Conservation (phyloP, 2,797 vertebrate genomes). For the Buphagus erythrorhynchus region DNA sequence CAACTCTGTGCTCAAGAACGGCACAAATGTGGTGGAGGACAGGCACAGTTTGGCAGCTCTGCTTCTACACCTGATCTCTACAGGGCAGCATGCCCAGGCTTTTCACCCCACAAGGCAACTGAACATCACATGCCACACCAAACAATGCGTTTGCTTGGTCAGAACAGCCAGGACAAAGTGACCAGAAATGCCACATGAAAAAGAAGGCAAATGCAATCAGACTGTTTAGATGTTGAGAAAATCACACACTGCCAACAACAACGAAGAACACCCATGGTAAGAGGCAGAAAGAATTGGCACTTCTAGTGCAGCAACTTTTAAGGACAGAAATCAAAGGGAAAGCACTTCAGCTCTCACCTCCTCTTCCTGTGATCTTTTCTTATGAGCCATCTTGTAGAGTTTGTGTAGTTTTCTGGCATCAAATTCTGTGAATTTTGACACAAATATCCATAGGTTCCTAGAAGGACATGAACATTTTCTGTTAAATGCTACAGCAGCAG, state of each 20-base stretch:
- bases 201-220: background rate
- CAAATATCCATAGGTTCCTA: conserved; percentile 99
- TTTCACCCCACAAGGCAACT: background rate
- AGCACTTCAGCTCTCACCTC: conserved; percentile 80
- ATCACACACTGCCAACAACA: background rate
- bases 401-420: conserved; percentile 96
- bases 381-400: conserved; percentile 98
- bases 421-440: conserved; percentile 99
- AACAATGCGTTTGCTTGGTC: background rate
- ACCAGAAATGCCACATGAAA: background rate
- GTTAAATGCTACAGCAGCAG: background rate
- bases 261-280: background rate
- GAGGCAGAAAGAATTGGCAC: background rate
- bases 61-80: background rate
- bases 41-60: background rate
- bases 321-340: background rate
- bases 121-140: background rate
- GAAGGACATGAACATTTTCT: background rate
- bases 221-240: background rate
- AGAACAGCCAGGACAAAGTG: background rate
- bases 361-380: conserved; percentile 95
- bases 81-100: background rate
- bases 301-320: background rate
- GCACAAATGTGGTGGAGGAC: background rate
- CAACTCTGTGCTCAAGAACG: rapidly evolving